Base-by-base conservation (phyloP, 2,888 invertebrate species). In the Hemicrepidius hirtus region DNA sequence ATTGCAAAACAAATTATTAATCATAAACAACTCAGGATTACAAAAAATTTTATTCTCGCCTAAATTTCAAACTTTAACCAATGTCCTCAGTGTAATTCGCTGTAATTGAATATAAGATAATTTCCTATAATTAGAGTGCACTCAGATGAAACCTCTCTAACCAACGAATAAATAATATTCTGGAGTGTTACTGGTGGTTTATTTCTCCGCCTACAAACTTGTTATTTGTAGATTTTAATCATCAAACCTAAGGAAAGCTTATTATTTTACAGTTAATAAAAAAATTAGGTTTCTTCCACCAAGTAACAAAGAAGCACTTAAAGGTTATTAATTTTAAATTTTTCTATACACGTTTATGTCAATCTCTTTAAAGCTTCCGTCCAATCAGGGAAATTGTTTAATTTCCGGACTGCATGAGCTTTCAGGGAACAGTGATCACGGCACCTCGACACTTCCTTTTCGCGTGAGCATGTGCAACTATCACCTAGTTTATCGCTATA, bases 341-440 rank as follows among this genome's bases (percentile, higher is more conserved):
- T 68, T 63, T 64, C 21, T 44, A 55, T 64, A 24, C 49, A 62
- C 55, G 57, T 10, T 80, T 80, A 77, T 83, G 82, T 81, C 83
- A 82, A 81, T 81, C 80, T 76, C 68, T 76, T 81, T 76, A 79
- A 80, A 80, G 75, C 79, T 81, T 83, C 82, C 81, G 82, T 82
- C 81, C 82, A 82, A 81, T 81, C 77, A 77, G 82, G 84, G 84
- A 84, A 84, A 84, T 84, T 83, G 83, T 83, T 81, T 83, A 84
- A 84, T 84, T 84, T 84, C 84, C 84, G 82, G 82, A 77, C 77
- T 82, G 81, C 81, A 81, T 81, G 82, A 78, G 72, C 74, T 67
- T 68, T 67, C 73, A 70, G 73, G 66, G 65, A 70, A 74, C 73
- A 70, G 66, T 73, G 69, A 74, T 70, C 77, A 78, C 76, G 77